Percentiles rank a stretch among this genome's conserved stretches.
These are phyloP conservation scores for Fistularia tabacaria DNA, from an alignment of 2,797 vertebrate species.

Conservation along the genomic window DNA sequence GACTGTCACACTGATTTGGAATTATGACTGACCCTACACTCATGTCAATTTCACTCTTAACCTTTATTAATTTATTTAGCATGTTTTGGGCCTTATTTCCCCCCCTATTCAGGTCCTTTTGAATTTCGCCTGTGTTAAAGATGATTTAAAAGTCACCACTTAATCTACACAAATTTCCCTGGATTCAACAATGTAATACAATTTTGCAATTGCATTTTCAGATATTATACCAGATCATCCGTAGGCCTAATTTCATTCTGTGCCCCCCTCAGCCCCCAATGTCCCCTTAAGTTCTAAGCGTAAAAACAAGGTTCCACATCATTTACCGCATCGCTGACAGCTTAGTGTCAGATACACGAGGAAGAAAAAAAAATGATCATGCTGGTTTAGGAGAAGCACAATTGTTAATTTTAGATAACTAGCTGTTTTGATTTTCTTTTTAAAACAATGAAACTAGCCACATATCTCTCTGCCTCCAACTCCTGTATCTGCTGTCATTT, in stretches of 20 bases:
- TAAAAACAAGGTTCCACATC: conserved; percentile 31
- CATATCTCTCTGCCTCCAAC: conserved; percentile 75
- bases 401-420: conserved; percentile 73
- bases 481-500: conserved; percentile 80
- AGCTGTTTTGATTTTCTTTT: conserved; percentile 65
- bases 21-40: conserved; percentile 31
- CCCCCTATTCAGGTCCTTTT: conserved; percentile 18
- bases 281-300: conserved; percentile 1
- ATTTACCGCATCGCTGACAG: conserved; percentile 53
- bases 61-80: conserved; percentile 41
- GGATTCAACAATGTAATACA: conserved; percentile 25
- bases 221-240: conserved; percentile 30
- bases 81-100: background rate
- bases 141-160: conserved; percentile 14
- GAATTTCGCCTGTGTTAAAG: conserved; percentile 3
- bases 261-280: conserved; percentile 34
- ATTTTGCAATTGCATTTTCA: conserved; percentile 31
- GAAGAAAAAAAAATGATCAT: conserved; percentile 52
- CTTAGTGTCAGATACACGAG: conserved; percentile 34
- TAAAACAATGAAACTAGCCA: conserved; percentile 69
- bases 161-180: conserved; percentile 15
- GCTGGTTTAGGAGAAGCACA: conserved; percentile 68
- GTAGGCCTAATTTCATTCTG: conserved; percentile 26
- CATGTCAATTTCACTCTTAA: conserved; percentile 30
- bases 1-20: conserved; percentile 45